A percentile compares a stretch with the other conserved stretches of the same genome.
Conservation (phyloP, 2,888 invertebrate genomes). For the Eledona agricola region DNA sequence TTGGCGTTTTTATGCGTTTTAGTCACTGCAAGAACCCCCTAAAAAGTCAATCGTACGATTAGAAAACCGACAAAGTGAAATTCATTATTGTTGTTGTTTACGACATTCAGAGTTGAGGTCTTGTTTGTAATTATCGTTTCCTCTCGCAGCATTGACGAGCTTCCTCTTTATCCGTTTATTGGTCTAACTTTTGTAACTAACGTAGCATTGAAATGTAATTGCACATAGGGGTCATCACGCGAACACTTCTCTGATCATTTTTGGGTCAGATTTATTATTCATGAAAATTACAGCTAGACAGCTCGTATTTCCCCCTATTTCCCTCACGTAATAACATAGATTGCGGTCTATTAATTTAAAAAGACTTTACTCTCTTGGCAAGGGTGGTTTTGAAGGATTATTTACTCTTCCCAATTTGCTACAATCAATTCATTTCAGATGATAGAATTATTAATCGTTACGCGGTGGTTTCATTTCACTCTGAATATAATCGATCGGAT, state of each 20-base stretch:
- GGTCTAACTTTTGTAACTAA: conserved; percentile 18
- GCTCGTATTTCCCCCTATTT: conserved; percentile 30
- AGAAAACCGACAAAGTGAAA: conserved; percentile 15
- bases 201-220: conserved; percentile 28
- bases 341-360: conserved; percentile 31
- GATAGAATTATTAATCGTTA: too few species aligned
- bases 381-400: conserved; percentile 8
- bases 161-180: conserved; percentile 29
- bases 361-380: conserved; percentile 18
- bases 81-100: conserved; percentile 15
- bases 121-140: conserved; percentile 24
- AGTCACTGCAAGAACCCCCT: neutral
- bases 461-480: too few species aligned
- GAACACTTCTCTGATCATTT: too few species aligned
- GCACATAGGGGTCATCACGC: too few species aligned
- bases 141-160: conserved; percentile 19
- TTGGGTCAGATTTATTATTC: conserved; percentile 32
- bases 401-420: too few species aligned
- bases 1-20: conserved; percentile 2
- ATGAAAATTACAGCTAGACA: conserved; percentile 26
- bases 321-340: conserved; percentile 23
- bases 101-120: conserved; percentile 21
- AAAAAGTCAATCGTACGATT: conserved; percentile 10
- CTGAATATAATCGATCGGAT: conserved; percentile 12
- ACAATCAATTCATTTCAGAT: conserved; percentile 5